Evolutionary conservation across 2,113 vertebrate species (phyloP).

Genomic region (Neotragus pygmaeus): DNA sequence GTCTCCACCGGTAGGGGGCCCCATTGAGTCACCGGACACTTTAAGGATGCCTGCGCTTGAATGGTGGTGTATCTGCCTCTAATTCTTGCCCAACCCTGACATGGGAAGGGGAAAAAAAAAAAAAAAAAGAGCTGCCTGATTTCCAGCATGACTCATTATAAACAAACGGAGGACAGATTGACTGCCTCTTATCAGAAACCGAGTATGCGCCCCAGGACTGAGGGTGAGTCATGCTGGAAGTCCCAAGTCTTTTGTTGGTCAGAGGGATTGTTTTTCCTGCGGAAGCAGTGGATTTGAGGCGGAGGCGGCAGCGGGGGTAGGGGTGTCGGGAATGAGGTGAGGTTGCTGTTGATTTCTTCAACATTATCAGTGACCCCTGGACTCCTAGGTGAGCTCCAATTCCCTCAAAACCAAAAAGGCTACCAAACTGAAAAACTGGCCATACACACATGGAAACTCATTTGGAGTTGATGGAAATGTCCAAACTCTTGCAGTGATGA

Average conservation of each 20-base stretch:
- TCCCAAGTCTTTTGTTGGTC: background rate
- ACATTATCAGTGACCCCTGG: background rate
- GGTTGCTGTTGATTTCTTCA: background rate
- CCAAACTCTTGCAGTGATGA: background rate
- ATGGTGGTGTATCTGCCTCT: slow-evolving; percentile 12
- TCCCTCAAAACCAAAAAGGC: background rate
- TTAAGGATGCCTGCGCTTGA: background rate
- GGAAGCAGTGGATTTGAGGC: background rate
- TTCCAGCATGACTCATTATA: slow-evolving; percentile 64
- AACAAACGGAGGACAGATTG: slow-evolving; percentile 44
- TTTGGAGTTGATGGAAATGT: background rate
- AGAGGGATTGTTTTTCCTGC: background rate
- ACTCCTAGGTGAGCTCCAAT: background rate
- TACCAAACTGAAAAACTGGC: background rate
- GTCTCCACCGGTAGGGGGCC: slow-evolving; percentile 25
- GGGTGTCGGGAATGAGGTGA: background rate
- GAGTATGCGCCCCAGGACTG: background rate
- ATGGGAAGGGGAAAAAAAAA: background rate
- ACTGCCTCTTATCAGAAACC: slow-evolving; percentile 48
- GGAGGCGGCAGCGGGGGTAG: rapidly evolving
- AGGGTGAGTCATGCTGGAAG: slow-evolving; percentile 46
- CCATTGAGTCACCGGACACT: background rate
- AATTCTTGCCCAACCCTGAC: slow-evolving; percentile 36
- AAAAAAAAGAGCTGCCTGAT: slow-evolving; percentile 10
- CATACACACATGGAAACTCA: background rate